These are phyloP conservation scores for Chaetodon auriga DNA, from an alignment of 2,113 vertebrate species.

Conservation along the genomic window DNA sequence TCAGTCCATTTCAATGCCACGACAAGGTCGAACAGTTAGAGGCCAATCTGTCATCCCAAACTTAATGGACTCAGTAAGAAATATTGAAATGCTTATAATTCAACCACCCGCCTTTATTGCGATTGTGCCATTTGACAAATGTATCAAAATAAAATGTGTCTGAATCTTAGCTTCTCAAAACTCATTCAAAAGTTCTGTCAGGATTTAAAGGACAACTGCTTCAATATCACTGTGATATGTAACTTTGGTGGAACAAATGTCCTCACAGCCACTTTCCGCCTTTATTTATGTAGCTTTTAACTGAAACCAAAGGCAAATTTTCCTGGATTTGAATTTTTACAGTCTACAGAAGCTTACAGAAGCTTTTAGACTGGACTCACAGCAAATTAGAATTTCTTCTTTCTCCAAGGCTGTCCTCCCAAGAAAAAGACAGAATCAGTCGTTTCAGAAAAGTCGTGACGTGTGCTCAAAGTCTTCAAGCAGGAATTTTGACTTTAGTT, in stretches of 20 bases:
- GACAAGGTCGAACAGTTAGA: slow-evolving; percentile 57
- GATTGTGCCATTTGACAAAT: too few species aligned
- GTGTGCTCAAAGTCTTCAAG: background rate
- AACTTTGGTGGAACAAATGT: background rate
- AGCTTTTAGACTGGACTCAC: background rate
- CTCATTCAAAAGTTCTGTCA: background rate
- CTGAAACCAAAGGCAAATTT: background rate
- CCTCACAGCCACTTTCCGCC: background rate
- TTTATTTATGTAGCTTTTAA: background rate
- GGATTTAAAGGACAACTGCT: background rate
- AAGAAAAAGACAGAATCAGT: background rate
- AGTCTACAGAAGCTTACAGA: too few species aligned
- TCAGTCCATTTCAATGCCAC: slow-evolving; percentile 53
- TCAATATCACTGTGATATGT: background rate
- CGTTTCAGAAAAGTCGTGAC: background rate
- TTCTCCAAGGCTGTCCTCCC: background rate
- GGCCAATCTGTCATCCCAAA: slow-evolving; percentile 24
- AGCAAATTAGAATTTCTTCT: background rate
- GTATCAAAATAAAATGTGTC: too few species aligned
- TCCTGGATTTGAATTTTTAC: background rate
- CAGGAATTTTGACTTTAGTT: background rate
- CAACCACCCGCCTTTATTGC: too few species aligned
- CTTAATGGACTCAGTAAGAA: slow-evolving; percentile 8
- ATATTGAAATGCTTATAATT: background rate
- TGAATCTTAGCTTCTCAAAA: too few species aligned